phyloP scores from a whole-genome alignment of 2,113 vertebrate genomes.

The Hippocampus mohnikei region DNA sequence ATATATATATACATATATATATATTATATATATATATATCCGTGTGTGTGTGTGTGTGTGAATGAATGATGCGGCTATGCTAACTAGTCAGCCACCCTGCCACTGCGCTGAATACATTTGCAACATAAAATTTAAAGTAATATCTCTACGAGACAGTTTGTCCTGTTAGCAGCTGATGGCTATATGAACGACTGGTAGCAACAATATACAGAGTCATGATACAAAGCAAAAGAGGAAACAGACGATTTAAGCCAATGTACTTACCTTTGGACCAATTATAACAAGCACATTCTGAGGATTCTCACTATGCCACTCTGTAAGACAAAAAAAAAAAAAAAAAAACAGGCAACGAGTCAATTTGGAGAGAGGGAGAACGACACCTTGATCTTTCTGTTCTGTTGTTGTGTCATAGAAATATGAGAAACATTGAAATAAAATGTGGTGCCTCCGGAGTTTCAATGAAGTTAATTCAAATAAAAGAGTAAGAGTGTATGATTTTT shows the following conservation, averaged over 20 bases:
- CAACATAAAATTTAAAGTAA: constrained; percentile 56
- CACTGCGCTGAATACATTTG: constrained; percentile 32
- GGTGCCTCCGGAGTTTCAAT: not conserved
- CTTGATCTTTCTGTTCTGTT: not conserved
- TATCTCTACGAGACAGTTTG: constrained; percentile 43
- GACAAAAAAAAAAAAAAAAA: constrained; percentile 11
- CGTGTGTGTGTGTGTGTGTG: too few relatives aligned
- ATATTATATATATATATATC: too few relatives aligned
- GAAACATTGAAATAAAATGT: not conserved
- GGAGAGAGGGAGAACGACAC: not conserved
- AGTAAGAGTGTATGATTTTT: not conserved
- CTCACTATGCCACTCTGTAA: constrained; percentile 81
- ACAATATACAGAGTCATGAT: not conserved
- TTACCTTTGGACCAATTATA: constrained; percentile 85
- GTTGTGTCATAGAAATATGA: not conserved
- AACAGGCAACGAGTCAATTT: not conserved
- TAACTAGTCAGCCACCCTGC: too few relatives aligned
- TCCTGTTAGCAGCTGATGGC: constrained; percentile 55
- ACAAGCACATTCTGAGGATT: constrained; percentile 77
- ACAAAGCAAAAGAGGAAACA: not conserved
- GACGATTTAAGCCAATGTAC: constrained; percentile 5
- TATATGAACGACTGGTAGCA: constrained; percentile 30
- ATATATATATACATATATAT: too few relatives aligned
- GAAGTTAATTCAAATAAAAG: not conserved
- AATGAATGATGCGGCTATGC: too few relatives aligned